Evolutionary conservation across 1,140 invertebrate species (phyloP), one percentile per base, ranked within the genome.

Genomic region (Drosophila serrata): DNA sequence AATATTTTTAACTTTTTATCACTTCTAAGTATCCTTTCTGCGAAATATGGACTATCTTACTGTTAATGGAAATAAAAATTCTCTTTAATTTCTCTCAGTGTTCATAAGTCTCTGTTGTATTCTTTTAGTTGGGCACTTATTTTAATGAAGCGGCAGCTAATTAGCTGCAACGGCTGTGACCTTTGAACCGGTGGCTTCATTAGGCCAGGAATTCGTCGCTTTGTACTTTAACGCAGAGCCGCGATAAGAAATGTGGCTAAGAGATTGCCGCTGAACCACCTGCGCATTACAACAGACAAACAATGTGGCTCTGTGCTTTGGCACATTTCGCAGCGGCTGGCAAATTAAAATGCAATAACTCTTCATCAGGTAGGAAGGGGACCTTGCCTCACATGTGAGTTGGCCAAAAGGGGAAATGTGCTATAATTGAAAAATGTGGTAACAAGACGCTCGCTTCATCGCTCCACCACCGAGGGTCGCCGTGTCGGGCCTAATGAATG

Each of bases 291-390:
- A 59, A 33, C 22, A n/a, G 35, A 45, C 22, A n/a, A 40, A 45
- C 27, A 56, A 51, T 65, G 45, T 58, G 42, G 27, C 31, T 74
- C n/a, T 43, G 33, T 12, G 33, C 33, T 12, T 73, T 78, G 77
- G 68, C 63, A 87, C 45, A 68, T 68, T 79, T 68, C 35, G 39
- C 72, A 63, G 56, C 67, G 75, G 58, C 72, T 73, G 68, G 70
- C 86, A 87, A 84, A 92, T 91, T 92, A 92, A 92, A 91, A 85
- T 80, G 90, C 81, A 92, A 92, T 92, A 91, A 91, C 76, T 92
- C 90, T 90, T 92, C 90, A 92, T 92, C 88, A 84, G n/a, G 27
- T 6, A 58, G 43, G 70, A n/a, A n/a, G 55, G 51, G 51, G 4
- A 37, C 46, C 57, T 55, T 35, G 17, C 67, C 53, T 37, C 58